Conservation (phyloP, 1,140 invertebrate genomes). For the Zaprionus tsacasi region DNA sequence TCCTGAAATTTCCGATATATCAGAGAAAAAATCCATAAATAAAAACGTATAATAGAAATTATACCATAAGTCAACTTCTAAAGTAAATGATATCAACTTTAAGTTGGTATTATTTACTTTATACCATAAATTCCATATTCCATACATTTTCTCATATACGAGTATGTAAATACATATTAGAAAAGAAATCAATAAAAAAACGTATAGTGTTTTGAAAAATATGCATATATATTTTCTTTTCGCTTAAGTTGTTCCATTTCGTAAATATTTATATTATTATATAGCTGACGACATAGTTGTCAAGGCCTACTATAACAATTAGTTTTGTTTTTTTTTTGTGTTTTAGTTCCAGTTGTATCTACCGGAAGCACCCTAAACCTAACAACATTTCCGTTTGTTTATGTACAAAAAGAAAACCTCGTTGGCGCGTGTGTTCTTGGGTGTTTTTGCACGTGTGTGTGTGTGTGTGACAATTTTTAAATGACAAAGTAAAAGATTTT, state of each 20-base stretch:
- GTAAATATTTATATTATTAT: conserved; percentile 21
- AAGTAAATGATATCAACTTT: no score
- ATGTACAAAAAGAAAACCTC: conserved; percentile 22
- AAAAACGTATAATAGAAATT: no score
- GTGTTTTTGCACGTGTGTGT: conserved; percentile 18
- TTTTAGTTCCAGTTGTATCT: conserved; percentile 48
- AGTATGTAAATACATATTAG: background rate
- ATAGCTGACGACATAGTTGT: conserved; percentile 22
- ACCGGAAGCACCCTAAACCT: conserved; percentile 49
- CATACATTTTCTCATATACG: no score
- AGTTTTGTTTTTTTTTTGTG: conserved; percentile 1
- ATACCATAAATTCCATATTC: no score
- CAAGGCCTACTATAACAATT: conserved; percentile 28
- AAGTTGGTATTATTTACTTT: no score
- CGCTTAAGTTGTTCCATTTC: conserved; percentile 51
- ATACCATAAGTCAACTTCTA: no score
- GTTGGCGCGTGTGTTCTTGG: conserved; percentile 11
- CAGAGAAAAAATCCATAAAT: no score
- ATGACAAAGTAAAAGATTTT: conserved; percentile 35
- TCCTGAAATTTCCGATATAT: no score
- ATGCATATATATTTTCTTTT: conserved; percentile 35
- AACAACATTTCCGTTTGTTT: conserved; percentile 48
- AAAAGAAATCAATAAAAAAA: background rate
- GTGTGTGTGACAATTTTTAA: conserved; percentile 24
- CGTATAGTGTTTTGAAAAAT: conserved; percentile 45